Evolutionary conservation across 2,113 vertebrate genomes (phyloP).

Genomic region (Cyanocitta stelleri): DNA sequence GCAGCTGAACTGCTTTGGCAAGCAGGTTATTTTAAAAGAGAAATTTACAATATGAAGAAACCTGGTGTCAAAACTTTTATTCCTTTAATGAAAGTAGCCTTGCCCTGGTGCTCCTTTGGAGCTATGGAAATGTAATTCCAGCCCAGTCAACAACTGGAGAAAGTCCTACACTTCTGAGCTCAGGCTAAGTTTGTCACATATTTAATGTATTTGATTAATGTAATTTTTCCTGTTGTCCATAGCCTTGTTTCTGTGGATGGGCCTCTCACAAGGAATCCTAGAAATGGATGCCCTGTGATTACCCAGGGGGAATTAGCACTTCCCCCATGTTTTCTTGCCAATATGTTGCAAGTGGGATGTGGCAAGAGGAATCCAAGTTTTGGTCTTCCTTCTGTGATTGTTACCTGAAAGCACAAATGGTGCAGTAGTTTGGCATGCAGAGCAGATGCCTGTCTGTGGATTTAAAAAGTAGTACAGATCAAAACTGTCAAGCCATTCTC

Average conservation of each 20-base stretch:
- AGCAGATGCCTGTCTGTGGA: not conserved
- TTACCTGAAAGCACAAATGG: not conserved
- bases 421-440: not conserved
- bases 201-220: not conserved
- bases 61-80: slow-evolving; percentile 14
- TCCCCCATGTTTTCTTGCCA: not conserved
- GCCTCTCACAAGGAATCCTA: not conserved
- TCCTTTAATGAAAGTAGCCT: slow-evolving; percentile 11
- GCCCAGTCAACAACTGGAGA: not conserved
- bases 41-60: slow-evolving; percentile 34
- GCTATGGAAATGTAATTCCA: not conserved
- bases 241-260: not conserved
- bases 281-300: not conserved
- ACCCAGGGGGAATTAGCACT: not conserved
- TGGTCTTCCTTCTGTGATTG: not conserved
- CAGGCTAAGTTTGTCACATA: not conserved
- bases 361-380: not conserved
- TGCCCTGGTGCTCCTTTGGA: not conserved
- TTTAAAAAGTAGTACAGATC: not conserved
- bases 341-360: not conserved
- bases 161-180: not conserved
- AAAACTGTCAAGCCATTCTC: not conserved
- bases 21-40: slow-evolving; percentile 5
- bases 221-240: not conserved
- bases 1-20: slow-evolving; percentile 34